Percentiles rank a stretch among this genome's conserved stretches.
Conservation (phyloP, 1,140 invertebrate species). For the Oncopodura yosiiana region DNA sequence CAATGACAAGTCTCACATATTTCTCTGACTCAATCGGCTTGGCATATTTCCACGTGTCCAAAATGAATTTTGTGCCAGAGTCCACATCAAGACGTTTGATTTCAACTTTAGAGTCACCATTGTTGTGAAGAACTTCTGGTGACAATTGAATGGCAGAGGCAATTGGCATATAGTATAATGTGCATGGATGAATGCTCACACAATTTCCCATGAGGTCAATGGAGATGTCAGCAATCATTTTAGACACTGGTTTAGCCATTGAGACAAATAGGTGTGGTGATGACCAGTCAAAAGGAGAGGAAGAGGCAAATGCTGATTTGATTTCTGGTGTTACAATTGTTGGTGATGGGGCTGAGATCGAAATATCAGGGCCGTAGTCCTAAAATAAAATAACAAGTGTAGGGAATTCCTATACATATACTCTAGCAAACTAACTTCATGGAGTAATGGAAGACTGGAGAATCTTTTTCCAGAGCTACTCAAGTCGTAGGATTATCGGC, state of each 20-base stretch:
- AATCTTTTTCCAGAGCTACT: neutral
- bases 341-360: slow-evolving; percentile 4
- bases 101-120: neutral
- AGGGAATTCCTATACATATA: neutral
- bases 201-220: neutral
- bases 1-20: neutral
- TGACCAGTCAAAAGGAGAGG: slow-evolving; percentile 11
- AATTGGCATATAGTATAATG: slow-evolving; percentile 7
- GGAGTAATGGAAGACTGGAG: too few relatives aligned
- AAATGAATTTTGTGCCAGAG: neutral
- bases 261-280: neutral
- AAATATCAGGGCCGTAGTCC: slow-evolving; percentile 4
- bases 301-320: slow-evolving; percentile 1
- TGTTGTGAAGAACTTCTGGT: neutral
- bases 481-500: neutral
- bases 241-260: neutral
- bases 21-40: neutral
- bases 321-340: neutral
- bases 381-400: neutral
- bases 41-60: slow-evolving; percentile 1
- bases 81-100: neutral
- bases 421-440: neutral
- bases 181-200: slow-evolving; percentile 1
- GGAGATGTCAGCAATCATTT: slow-evolving; percentile 10
- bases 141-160: slow-evolving; percentile 1